Base-by-base conservation (phyloP, 2,797 vertebrate species). In the Notolepis coatsorum region DNA sequence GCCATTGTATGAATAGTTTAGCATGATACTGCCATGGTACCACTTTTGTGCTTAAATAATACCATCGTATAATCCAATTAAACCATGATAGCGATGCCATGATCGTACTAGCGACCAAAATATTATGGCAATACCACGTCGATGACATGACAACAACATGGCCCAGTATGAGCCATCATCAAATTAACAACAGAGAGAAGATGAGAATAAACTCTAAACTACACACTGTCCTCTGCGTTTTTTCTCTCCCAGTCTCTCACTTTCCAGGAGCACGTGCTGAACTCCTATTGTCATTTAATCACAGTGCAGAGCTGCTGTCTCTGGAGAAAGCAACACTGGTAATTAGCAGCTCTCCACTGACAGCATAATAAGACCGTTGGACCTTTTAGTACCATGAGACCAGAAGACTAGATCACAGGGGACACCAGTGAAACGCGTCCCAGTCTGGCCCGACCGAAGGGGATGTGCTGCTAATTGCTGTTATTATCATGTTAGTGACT, bases 401-500 rank as follows among this genome's bases (percentile, higher is more conserved):
- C 18, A 42, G 46, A 73, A 6, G 56, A 41, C 15, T n/a, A 54
- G 33, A 67, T 73, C 4, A 8, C 42, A 45, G 27, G 17, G 15
- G 35, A 37, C 13, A 12, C n/a, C n/a, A n/a, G n/a, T 46, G 23
- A 46, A 46, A 46, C 4, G 20, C 41, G 10, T 13, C 9, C 78
- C 71, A 75, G 75, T 65, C 63, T 8, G 38, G 68, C 60, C 74
- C 24, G 2, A 63, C 17, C 71, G 66, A 54, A 47, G 20, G 52
- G 46, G 62, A 62, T 13, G 43, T 17, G n/a, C n/a, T 24, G 45
- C 39, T 71, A 72, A 86, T 78, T 78, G 61, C 66, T 71, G 69
- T 81, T 68, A 82, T 84, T 80, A 80, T 69, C 53, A 35, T 72
- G 77, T 63, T 71, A 70, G 65, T 5, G 17, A n/a, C n/a, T n/a